These are phyloP conservation scores for Liasis olivaceus DNA, from an alignment of 2,797 vertebrate species.

Conservation along the genomic window DNA sequence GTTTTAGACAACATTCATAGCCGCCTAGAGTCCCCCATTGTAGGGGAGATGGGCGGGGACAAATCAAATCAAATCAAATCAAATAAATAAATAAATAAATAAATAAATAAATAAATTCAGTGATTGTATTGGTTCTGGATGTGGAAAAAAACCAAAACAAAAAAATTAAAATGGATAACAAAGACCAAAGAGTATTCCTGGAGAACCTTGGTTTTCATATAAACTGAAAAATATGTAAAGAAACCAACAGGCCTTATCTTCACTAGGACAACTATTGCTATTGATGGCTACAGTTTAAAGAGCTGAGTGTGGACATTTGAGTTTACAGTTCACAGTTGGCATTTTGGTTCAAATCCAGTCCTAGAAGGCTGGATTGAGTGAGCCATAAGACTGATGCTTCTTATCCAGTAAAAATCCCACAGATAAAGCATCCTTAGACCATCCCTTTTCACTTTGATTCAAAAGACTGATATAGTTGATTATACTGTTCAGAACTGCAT, in stretches of 20 bases:
- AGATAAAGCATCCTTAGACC: background rate
- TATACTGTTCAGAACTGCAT: too few species aligned
- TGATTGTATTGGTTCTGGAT: background rate
- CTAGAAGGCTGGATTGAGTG: background rate
- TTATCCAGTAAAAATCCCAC: too few species aligned
- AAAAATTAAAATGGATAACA: conserved; percentile 42
- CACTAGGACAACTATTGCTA: background rate
- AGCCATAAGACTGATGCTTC: background rate
- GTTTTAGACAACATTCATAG: background rate
- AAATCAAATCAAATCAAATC: too few species aligned
- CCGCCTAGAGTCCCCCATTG: too few species aligned
- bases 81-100: too few species aligned
- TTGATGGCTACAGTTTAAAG: background rate
- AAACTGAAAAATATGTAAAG: conserved; percentile 42
- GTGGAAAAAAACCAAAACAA: background rate
- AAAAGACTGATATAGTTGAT: background rate
- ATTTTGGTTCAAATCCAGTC: background rate
- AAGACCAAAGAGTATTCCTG: conserved; percentile 47
- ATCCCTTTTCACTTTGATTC: background rate
- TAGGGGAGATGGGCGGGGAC: too few species aligned
- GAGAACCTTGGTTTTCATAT: background rate
- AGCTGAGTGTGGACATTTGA: background rate
- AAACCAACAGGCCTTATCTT: conserved; percentile 20
- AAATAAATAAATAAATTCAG: too few species aligned
- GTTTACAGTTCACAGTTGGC: background rate